A percentile compares a stretch with the other conserved stretches of the same genome.
Conservation (phyloP, 2,797 vertebrate species). For the Pseudochirops corinnae region DNA sequence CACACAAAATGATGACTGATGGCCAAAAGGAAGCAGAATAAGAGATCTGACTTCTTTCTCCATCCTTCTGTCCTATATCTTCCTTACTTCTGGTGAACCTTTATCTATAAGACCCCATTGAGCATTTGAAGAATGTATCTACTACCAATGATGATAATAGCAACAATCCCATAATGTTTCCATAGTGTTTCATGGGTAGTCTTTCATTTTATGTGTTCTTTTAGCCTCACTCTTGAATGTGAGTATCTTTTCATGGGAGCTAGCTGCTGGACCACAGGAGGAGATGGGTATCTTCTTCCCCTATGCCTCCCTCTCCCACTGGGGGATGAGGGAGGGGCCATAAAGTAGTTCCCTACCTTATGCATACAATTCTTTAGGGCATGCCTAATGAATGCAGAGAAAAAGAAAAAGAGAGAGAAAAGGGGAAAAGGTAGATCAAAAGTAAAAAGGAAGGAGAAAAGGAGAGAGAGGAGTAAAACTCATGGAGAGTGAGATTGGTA, state of each 20-base stretch:
- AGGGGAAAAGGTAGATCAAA: neutral
- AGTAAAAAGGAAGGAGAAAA: neutral
- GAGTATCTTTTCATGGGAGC: neutral
- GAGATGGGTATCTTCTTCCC: neutral
- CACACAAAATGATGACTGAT: neutral
- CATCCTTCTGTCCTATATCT: neutral
- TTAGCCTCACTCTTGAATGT: neutral
- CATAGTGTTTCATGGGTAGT: neutral
- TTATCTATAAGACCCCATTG: neutral
- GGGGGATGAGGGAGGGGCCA: too few species aligned
- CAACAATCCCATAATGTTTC: neutral
- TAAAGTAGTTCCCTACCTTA: neutral
- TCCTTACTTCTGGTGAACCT: neutral
- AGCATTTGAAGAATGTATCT: neutral
- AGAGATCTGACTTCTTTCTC: neutral
- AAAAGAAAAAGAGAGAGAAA: neutral
- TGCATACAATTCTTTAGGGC: neutral
- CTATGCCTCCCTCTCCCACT: neutral
- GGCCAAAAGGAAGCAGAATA: neutral
- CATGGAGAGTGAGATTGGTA: neutral
- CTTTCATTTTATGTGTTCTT: neutral
- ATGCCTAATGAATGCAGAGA: neutral
- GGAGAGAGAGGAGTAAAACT: neutral
- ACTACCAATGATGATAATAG: neutral
- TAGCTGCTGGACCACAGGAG: neutral